Percentiles rank a stretch among this genome's conserved stretches.
Evolutionary conservation across 2,888 invertebrate genomes (phyloP).

Genomic region (Listrodromus nycthemerus): DNA sequence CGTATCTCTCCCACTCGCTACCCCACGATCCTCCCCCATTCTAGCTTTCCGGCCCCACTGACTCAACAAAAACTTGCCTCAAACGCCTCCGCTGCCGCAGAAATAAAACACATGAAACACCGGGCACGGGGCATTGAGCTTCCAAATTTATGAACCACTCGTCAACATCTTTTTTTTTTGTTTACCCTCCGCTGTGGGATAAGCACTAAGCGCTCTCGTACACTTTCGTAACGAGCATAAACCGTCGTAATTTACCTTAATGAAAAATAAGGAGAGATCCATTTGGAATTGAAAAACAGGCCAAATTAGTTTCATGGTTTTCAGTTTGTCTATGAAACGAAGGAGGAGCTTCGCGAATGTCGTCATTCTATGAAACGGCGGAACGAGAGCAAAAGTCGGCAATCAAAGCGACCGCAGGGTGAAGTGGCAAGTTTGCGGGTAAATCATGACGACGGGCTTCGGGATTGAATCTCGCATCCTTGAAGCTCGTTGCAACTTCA

Average conservation of each 20-base stretch:
- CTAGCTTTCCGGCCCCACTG: constrained; percentile 29
- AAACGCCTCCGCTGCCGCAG: constrained; percentile 11
- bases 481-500: not conserved
- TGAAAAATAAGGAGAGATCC: not conserved
- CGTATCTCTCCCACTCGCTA: constrained; percentile 20
- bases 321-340: not conserved
- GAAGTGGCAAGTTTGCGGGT: not conserved
- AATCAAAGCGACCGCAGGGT: not conserved
- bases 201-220: not conserved
- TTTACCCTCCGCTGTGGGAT: not conserved
- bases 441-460: not conserved
- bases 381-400: not conserved
- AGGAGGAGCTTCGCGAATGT: not conserved
- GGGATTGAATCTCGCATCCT: not conserved
- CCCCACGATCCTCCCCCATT: constrained; percentile 9
- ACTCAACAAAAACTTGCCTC: constrained; percentile 43
- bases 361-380: not conserved
- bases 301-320: not conserved
- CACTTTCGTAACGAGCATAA: not conserved
- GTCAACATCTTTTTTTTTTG: constrained; percentile 31
- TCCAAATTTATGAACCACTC: constrained; percentile 45
- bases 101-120: constrained; percentile 37
- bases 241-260: not conserved
- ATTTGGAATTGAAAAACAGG: not conserved
- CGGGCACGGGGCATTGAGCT: constrained; percentile 4